Conservation (phyloP, 1,140 invertebrate genomes). For the Palaemon carinicauda region DNA sequence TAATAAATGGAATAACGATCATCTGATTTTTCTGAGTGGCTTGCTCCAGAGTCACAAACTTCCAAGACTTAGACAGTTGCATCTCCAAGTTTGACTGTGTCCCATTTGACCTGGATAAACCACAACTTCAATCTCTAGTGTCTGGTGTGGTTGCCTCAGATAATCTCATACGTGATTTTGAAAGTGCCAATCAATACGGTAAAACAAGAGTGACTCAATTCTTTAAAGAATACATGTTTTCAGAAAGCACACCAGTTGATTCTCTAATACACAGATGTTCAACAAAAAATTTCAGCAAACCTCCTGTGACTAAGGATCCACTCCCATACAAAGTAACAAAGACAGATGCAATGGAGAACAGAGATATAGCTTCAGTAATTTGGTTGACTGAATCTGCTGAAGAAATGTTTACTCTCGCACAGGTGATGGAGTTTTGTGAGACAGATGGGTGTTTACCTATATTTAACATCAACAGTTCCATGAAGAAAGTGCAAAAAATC, state of each 20-base stretch:
- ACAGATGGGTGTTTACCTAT: slow-evolving; percentile 5
- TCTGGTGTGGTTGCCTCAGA: too few species aligned
- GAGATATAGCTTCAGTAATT: neutral
- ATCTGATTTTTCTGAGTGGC: too few species aligned
- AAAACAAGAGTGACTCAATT: slow-evolving; percentile 8
- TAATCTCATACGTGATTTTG: too few species aligned
- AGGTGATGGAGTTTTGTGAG: neutral
- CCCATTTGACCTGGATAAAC: too few species aligned
- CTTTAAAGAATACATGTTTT: neutral
- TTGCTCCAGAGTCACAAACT: too few species aligned
- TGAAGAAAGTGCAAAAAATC: neutral
- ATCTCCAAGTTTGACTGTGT: too few species aligned
- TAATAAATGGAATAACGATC: too few species aligned
- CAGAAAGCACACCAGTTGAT: neutral
- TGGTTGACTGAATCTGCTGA: too few species aligned
- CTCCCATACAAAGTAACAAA: neutral
- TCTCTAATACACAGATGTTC: too few species aligned
- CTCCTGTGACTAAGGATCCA: neutral
- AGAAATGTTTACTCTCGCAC: too few species aligned
- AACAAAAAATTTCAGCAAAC: neutral
- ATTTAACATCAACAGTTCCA: slow-evolving; percentile 5
- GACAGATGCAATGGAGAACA: slow-evolving; percentile 31
- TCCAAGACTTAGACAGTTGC: too few species aligned
- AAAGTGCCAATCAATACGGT: neutral
- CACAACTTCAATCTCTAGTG: too few species aligned